phyloP scores from a whole-genome alignment of 2,888 invertebrate species.

The Byasa hedistus region DNA sequence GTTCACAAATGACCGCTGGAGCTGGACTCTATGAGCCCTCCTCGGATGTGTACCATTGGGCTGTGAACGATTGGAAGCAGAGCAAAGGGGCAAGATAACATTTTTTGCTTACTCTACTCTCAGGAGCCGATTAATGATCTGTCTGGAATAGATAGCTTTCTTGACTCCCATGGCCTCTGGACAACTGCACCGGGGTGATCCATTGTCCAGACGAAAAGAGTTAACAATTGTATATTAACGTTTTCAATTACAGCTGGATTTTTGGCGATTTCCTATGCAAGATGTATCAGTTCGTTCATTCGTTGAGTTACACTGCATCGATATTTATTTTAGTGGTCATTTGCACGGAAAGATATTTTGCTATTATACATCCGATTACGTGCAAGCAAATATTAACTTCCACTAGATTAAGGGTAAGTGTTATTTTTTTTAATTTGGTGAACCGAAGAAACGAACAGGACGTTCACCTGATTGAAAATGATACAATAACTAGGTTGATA shows the following conservation, averaged over 20 bases:
- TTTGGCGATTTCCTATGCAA: constrained; percentile 93
- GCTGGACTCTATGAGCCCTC: too few species aligned
- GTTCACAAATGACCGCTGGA: too few species aligned
- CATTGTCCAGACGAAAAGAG: neutral
- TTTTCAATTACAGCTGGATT: constrained; percentile 84
- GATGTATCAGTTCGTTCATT: constrained; percentile 94
- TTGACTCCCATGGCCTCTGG: neutral
- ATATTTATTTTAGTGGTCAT: constrained; percentile 94
- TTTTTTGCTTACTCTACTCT: too few species aligned
- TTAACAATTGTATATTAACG: neutral
- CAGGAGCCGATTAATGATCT: too few species aligned
- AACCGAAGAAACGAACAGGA: too few species aligned
- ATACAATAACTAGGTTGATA: too few species aligned
- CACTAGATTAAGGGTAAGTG: constrained; percentile 84
- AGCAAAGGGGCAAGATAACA: too few species aligned
- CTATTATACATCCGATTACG: constrained; percentile 90
- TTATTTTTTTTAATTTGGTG: too few species aligned
- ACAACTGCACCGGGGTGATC: neutral
- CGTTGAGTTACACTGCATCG: constrained; percentile 93
- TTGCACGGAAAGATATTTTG: constrained; percentile 92
- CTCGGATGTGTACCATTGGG: too few species aligned
- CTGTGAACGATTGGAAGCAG: too few species aligned
- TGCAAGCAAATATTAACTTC: constrained; percentile 91
- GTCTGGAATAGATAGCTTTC: too few species aligned
- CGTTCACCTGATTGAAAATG: too few species aligned